phyloP scores from a whole-genome alignment of 2,113 vertebrate genomes.

The Megaleporinus macrocephalus region DNA sequence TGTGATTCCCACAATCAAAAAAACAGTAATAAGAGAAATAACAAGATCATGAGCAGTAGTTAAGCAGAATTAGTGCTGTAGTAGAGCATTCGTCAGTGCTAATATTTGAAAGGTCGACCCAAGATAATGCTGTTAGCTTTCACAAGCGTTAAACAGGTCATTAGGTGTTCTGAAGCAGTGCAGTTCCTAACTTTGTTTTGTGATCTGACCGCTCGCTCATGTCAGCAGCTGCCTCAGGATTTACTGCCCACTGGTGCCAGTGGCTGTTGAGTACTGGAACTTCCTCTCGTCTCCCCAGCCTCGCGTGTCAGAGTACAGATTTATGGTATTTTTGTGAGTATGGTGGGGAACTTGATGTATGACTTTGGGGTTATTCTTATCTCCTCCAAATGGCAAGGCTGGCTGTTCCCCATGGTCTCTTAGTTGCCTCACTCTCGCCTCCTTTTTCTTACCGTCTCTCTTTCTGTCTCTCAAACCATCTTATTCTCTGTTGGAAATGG shows the following conservation, averaged over 20 bases:
- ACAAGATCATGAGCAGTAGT: too few relatives aligned
- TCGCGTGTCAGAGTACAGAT: conserved; percentile 60
- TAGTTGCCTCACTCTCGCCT: conserved; percentile 16
- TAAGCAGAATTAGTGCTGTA: too few relatives aligned
- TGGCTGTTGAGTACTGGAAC: conserved; percentile 9
- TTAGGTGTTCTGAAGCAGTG: neutral
- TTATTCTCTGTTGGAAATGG: neutral
- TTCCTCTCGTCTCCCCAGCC: conserved; percentile 47
- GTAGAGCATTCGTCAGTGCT: too few relatives aligned
- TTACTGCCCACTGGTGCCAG: conserved; percentile 70
- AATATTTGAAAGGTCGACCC: neutral
- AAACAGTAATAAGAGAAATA: too few relatives aligned
- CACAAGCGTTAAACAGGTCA: neutral
- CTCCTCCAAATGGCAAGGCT: conserved; percentile 69
- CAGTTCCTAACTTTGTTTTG: conserved; percentile 50
- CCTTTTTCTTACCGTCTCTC: neutral
- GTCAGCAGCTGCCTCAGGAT: conserved; percentile 71
- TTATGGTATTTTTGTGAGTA: conserved; percentile 61
- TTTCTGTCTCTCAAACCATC: neutral
- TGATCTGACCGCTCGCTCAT: conserved; percentile 67
- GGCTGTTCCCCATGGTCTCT: conserved; percentile 58
- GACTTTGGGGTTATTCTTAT: conserved; percentile 74
- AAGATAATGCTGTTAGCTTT: neutral
- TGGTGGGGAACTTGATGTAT: conserved; percentile 65
- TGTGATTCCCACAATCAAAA: too few relatives aligned